Evolutionary conservation across 1,140 invertebrate genomes (phyloP), one percentile per base, ranked within the genome.

Genomic region (Meloidogyne hapla): DNA sequence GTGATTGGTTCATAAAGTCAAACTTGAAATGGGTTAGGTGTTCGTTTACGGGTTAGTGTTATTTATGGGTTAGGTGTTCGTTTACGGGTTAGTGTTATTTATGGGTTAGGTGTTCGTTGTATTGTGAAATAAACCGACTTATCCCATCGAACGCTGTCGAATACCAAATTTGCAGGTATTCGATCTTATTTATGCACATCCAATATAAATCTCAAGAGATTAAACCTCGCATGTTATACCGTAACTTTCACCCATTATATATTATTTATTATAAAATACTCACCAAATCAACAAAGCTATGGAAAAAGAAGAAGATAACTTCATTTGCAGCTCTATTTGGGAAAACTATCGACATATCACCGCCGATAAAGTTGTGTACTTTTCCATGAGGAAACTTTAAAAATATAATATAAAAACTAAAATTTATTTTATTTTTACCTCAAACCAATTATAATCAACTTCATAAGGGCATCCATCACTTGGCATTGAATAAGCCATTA

Each of bases 221-320:
- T 69, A 21, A 45, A n/a, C 23, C n/a, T 25, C 38, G 1, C 23
- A 74, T 48, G 48, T n/a, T n/a, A n/a, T n/a, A n/a, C n/a, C n/a
- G n/a, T n/a, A n/a, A n/a, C n/a, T n/a, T n/a, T n/a, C n/a, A n/a
- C n/a, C n/a, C n/a, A n/a, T n/a, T n/a, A n/a, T n/a, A n/a, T n/a
- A n/a, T n/a, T n/a, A n/a, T 33, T n/a, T 25, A 15, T 18, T 13
- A 63, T 23, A 38, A 61, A n/a, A 69, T 9, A 38, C 13, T 78
- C 23, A 72, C 77, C 69, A 66, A 72, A 79, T 89, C 88, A 8
- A 89, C 83, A 78, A 88, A 89, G 6, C 83, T 81, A 68, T 85
- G 84, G 70, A 86, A 84, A 18, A 83, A 28, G 33, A 73, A 87
- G 80, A 85, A 85, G 26, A 82, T 79, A 13, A 84, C 79, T 45